Conservation (phyloP, 1,140 invertebrate genomes). For the Periplaneta americana region DNA sequence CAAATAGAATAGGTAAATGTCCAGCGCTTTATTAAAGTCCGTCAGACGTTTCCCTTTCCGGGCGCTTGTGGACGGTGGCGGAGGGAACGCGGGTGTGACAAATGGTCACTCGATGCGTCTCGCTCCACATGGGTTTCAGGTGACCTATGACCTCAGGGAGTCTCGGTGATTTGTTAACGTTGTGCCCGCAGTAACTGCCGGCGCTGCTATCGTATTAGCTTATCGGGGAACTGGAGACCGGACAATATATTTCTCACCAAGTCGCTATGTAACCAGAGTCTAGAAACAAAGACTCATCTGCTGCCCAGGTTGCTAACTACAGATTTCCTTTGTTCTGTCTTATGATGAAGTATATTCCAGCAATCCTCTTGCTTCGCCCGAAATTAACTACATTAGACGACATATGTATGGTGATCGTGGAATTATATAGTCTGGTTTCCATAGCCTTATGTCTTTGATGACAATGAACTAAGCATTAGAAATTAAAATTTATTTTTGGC, state of each 20-base stretch:
- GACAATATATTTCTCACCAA: neutral
- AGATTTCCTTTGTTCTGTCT: neutral
- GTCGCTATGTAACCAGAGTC: neutral
- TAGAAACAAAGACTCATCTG: too few species aligned
- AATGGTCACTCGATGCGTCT: neutral
- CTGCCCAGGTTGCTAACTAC: too few species aligned
- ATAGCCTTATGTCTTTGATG: too few species aligned
- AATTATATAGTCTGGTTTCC: too few species aligned
- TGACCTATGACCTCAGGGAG: neutral
- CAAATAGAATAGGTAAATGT: neutral
- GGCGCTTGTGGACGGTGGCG: too few species aligned
- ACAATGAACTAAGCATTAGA: too few species aligned
- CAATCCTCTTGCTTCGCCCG: too few species aligned
- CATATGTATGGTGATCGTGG: too few species aligned
- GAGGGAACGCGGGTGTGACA: too few species aligned
- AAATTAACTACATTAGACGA: too few species aligned
- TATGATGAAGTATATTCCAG: too few species aligned
- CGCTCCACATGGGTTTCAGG: neutral
- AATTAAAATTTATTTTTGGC: too few species aligned
- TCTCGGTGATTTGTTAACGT: neutral
- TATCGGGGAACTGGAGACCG: neutral
- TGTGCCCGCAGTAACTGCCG: neutral
- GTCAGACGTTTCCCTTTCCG: neutral
- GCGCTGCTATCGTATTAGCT: neutral
- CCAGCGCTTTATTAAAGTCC: neutral